A percentile compares a stretch with the other conserved stretches of the same genome.
phyloP scores from a whole-genome alignment of 2,797 vertebrate genomes.

The Hafferia zeledoni region DNA sequence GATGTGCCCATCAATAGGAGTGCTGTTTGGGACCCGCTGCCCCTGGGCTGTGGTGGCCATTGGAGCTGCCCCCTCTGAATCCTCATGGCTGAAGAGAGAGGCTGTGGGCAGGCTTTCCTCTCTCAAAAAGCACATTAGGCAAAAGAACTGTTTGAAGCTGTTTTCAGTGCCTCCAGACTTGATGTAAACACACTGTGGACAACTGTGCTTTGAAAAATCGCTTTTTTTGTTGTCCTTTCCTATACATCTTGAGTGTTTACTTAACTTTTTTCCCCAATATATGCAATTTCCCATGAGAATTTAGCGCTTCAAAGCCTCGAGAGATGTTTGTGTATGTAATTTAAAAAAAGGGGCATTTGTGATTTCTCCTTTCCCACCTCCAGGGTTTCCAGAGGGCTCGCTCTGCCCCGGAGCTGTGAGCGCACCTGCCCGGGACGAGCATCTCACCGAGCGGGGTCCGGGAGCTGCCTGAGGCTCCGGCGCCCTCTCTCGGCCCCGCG shows the following conservation, averaged over 20 bases:
- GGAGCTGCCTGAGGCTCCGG: not conserved
- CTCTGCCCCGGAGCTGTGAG: accelerated
- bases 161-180: not conserved
- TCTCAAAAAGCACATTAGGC: not conserved
- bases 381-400: accelerated
- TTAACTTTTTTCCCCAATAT: not conserved
- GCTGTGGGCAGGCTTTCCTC: not conserved
- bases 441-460: not conserved
- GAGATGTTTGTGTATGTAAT: not conserved
- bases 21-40: accelerated
- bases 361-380: not conserved
- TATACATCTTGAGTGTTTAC: not conserved
- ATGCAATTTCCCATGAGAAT: constrained; percentile 15
- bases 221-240: not conserved
- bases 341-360: accelerated
- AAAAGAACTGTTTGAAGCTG: not conserved
- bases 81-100: not conserved
- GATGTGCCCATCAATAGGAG: not conserved
- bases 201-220: not conserved
- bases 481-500: constrained; percentile 33
- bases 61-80: not conserved
- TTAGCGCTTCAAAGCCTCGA: not conserved
- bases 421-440: not conserved
- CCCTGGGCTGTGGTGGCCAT: not conserved
- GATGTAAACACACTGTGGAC: not conserved